phyloP scores from a whole-genome alignment of 2,113 vertebrate genomes.

The Morphnarchus princeps region DNA sequence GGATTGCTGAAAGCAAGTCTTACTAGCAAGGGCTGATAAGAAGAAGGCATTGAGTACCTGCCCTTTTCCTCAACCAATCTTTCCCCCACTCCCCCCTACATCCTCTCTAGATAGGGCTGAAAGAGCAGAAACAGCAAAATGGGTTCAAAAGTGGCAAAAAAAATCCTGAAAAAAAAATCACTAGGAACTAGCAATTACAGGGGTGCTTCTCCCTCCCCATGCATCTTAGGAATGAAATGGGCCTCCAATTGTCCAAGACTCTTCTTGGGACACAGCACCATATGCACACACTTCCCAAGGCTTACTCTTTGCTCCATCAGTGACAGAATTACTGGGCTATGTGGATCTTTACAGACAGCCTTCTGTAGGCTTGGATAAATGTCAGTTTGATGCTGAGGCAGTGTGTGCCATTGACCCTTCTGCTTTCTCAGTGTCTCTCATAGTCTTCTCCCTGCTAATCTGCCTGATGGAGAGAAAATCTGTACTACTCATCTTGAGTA shows the following conservation, averaged over 20 bases:
- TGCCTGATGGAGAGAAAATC: not conserved
- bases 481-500: not conserved
- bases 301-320: not conserved
- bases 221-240: not conserved
- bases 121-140: not conserved
- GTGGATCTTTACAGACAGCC: not conserved
- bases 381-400: not conserved
- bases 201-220: not conserved
- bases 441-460: not conserved
- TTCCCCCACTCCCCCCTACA: not conserved
- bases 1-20: not conserved
- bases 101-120: not conserved
- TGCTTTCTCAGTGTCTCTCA: not conserved
- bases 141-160: not conserved
- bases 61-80: not conserved
- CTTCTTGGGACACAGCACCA: not conserved
- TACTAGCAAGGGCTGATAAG: not conserved
- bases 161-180: not conserved
- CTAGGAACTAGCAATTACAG: not conserved
- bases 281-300: not conserved
- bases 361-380: not conserved
- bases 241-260: not conserved
- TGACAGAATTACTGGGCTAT: not conserved
- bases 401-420: not conserved
- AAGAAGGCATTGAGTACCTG: not conserved